Percentiles rank a stretch among this genome's conserved stretches.
Evolutionary conservation across 2,113 vertebrate genomes (phyloP).

Genomic region (Mesoclemmys tuberculata): DNA sequence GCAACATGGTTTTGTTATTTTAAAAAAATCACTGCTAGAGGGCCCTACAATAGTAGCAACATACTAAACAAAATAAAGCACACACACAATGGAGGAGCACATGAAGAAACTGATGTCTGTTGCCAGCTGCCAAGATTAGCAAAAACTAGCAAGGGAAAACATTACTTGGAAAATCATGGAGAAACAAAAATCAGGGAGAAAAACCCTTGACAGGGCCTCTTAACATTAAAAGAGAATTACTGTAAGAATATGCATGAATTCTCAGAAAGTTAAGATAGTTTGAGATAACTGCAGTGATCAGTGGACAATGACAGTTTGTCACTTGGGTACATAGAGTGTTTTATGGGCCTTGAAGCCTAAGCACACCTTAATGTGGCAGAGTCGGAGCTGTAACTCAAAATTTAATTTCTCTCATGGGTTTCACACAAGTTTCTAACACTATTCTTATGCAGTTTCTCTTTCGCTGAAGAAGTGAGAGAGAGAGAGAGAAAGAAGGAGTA

Average conservation of each 20-base stretch:
- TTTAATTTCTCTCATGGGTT: background rate
- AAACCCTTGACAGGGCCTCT: background rate
- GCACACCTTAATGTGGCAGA: background rate
- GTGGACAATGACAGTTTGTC: background rate
- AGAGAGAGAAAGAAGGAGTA: background rate
- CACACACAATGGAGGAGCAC: background rate
- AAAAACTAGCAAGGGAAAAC: background rate
- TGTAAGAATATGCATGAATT: background rate
- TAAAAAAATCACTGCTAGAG: constrained; percentile 29
- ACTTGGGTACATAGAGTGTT: background rate
- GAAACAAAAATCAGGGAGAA: background rate
- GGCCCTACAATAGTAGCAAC: constrained; percentile 33
- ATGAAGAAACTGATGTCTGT: background rate
- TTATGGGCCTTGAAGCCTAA: background rate
- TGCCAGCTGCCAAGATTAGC: constrained; percentile 16
- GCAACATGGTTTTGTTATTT: constrained; percentile 38
- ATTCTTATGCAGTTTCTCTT: background rate
- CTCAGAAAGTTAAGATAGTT: background rate
- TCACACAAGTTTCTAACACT: background rate
- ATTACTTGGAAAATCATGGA: background rate
- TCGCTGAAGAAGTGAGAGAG: background rate
- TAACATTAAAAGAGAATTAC: background rate
- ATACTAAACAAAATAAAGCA: background rate
- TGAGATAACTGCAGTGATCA: background rate
- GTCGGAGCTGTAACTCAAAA: background rate